Evolutionary conservation across 1,140 invertebrate species (phyloP).

Genomic region (Hylyphantes graminicola): DNA sequence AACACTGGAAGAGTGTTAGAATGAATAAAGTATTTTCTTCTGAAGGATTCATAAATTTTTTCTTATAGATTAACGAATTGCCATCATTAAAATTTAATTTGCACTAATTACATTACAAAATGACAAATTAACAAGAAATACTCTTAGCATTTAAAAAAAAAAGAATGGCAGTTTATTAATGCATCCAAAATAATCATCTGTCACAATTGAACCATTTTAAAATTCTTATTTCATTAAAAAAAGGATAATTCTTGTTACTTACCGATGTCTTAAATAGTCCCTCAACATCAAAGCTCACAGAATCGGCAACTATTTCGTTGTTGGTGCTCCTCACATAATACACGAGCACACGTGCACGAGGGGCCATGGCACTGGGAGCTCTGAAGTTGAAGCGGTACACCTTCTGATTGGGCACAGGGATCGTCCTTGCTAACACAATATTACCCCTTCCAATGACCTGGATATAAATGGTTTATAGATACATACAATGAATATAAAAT

Average conservation of each 20-base stretch:
- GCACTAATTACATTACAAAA: no score
- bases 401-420: constrained; percentile 70
- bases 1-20: no score
- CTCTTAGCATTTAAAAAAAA: not conserved
- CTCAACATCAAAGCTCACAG: constrained; percentile 81
- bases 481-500: no score
- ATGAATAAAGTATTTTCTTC: no score
- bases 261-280: constrained; percentile 83
- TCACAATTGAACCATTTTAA: no score
- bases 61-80: no score
- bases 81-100: no score
- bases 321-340: constrained; percentile 75
- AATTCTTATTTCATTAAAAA: not conserved
- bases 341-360: constrained; percentile 82
- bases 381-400: constrained; percentile 72
- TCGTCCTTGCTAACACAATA: constrained; percentile 78
- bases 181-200: no score
- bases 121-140: not conserved
- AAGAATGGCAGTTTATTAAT: no score
- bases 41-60: no score
- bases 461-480: constrained; percentile 83
- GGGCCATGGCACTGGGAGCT: constrained; percentile 84
- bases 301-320: constrained; percentile 86
- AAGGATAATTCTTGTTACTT: constrained; percentile 54
- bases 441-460: constrained; percentile 88